Conservation (phyloP, 1,140 invertebrate species). For the Ruditapes philippinarum region DNA sequence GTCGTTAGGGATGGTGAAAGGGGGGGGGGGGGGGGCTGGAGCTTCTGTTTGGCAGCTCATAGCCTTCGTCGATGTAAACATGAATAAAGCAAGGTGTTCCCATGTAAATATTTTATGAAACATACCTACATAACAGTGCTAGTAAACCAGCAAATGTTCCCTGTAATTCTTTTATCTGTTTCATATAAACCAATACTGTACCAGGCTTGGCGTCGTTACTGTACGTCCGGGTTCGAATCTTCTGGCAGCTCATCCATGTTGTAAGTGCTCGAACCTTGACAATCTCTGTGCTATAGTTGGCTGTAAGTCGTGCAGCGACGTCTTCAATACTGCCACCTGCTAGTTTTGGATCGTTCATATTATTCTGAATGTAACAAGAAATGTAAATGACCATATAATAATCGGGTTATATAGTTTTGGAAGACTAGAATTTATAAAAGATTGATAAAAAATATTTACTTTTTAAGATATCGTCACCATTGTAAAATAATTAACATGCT, state of each 20-base stretch:
- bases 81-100: too few species aligned
- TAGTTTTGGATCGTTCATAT: not conserved
- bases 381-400: too few species aligned
- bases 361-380: slow-evolving; percentile 37
- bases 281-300: slow-evolving; percentile 37
- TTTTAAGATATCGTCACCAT: too few species aligned
- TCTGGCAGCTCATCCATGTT: slow-evolving; percentile 68
- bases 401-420: too few species aligned
- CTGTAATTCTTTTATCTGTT: slow-evolving; percentile 64
- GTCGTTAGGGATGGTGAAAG: too few species aligned
- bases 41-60: too few species aligned
- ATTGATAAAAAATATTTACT: too few species aligned
- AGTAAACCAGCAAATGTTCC: slow-evolving; percentile 68
- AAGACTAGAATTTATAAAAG: too few species aligned
- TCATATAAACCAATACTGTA: slow-evolving; percentile 69
- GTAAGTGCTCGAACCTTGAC: slow-evolving; percentile 64
- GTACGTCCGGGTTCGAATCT: slow-evolving; percentile 45
- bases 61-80: too few species aligned
- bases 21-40: too few species aligned
- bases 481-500: too few species aligned
- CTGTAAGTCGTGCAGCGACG: slow-evolving; percentile 47
- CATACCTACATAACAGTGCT: slow-evolving; percentile 68
- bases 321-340: slow-evolving; percentile 46
- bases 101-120: too few species aligned
- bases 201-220: slow-evolving; percentile 38